A percentile compares a stretch with the other conserved stretches of the same genome.
phyloP scores from a whole-genome alignment of 2,113 vertebrate species.

The Mus spicilegus region DNA sequence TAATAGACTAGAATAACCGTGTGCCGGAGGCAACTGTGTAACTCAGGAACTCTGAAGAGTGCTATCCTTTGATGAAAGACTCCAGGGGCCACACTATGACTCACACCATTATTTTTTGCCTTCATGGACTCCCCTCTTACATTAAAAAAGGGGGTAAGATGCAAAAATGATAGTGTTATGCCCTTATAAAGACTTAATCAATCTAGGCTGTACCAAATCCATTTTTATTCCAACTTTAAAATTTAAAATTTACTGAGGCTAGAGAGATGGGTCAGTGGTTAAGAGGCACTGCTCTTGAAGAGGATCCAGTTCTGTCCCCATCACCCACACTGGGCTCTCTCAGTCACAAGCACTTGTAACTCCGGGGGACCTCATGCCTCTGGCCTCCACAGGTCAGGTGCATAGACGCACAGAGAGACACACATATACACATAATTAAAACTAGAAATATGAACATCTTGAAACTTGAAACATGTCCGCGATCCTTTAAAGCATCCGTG shows the following conservation, averaged over 20 bases:
- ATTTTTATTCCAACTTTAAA: background rate
- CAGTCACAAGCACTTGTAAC: background rate
- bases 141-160: background rate
- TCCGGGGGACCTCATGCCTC: background rate
- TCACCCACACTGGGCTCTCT: background rate
- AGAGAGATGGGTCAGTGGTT: background rate
- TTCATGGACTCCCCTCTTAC: background rate
- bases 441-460: background rate
- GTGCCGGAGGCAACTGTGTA: background rate
- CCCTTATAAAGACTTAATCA: background rate
- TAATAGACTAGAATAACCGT: background rate
- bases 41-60: background rate
- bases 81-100: background rate
- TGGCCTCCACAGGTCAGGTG: background rate
- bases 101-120: background rate
- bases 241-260: background rate
- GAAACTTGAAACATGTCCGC: background rate
- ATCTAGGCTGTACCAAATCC: background rate
- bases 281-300: background rate
- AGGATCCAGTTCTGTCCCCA: background rate
- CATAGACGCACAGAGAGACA: background rate
- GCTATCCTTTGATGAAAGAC: background rate
- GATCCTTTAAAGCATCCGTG: background rate
- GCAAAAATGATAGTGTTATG: background rate
- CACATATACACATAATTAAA: background rate